Conservation (phyloP, 1,140 invertebrate genomes). For the Tenebrio molitor region DNA sequence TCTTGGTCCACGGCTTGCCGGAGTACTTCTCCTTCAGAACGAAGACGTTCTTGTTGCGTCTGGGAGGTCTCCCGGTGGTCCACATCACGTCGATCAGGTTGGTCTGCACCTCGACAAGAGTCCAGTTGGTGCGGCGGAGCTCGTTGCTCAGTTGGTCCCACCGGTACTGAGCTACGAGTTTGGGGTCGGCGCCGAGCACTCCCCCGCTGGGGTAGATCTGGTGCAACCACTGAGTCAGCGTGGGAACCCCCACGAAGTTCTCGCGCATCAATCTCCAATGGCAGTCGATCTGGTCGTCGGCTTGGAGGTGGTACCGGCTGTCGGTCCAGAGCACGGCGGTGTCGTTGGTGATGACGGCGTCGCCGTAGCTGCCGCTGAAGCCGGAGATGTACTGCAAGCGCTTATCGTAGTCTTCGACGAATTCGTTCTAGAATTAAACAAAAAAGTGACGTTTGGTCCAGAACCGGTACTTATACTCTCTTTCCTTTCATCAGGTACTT, state of each 20-base stretch:
- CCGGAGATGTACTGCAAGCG: constrained; percentile 87
- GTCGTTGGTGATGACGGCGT: constrained; percentile 82
- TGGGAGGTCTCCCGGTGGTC: constrained; percentile 75
- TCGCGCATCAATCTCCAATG: constrained; percentile 86
- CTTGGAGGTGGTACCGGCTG: constrained; percentile 85
- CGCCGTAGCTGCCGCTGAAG: constrained; percentile 87
- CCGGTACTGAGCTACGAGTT: constrained; percentile 74
- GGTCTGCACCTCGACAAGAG: too few relatives aligned
- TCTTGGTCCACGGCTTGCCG: constrained; percentile 80
- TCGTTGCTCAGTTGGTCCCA: constrained; percentile 71
- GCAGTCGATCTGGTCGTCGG: constrained; percentile 81
- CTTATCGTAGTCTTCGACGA: constrained; percentile 80
- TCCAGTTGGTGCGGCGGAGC: constrained; percentile 71
- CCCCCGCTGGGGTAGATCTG: constrained; percentile 75
- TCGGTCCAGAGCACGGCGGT: constrained; percentile 92
- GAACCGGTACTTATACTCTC: too few relatives aligned
- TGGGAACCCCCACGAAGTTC: constrained; percentile 72
- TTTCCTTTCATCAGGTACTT: too few relatives aligned
- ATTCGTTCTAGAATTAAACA: constrained; percentile 75
- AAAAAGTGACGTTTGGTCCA: too few relatives aligned
- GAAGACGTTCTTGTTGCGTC: constrained; percentile 67
- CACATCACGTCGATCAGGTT: constrained; percentile 88
- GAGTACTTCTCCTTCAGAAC: constrained; percentile 57
- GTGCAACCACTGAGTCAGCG: constrained; percentile 75
- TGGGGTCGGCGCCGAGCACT: constrained; percentile 88